Conservation (phyloP, 1,140 invertebrate genomes). For the Plectrocnemia conspersa region DNA sequence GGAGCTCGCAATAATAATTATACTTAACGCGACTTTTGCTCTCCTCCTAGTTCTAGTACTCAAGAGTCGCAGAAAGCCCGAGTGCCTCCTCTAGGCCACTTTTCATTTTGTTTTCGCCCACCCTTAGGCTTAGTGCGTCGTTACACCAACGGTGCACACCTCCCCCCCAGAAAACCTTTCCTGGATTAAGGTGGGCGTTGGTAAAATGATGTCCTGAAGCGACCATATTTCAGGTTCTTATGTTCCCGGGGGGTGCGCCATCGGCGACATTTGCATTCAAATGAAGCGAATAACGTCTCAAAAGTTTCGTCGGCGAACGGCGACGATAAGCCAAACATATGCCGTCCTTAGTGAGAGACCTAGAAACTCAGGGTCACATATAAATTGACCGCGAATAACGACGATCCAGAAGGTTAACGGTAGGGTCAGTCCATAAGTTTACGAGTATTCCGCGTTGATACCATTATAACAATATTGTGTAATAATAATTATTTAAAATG, state of each 20-base stretch:
- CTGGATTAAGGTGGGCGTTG: conserved; percentile 8
- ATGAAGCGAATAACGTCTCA: conserved; percentile 24
- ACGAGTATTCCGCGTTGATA: no score
- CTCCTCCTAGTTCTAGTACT: no score
- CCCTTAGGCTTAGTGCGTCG: neutral
- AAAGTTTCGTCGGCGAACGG: conserved; percentile 23
- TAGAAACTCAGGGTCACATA: conserved; percentile 10
- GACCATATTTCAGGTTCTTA: conserved; percentile 25
- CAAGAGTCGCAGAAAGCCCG: no score
- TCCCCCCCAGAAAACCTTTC: conserved; percentile 5
- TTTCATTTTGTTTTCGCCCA: neutral
- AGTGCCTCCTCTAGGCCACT: neutral
- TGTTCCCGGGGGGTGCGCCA: conserved; percentile 7
- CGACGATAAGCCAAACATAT: conserved; percentile 28
- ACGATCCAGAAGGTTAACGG: no score
- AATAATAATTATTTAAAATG: no score
- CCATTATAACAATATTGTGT: no score
- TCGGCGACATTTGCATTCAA: conserved; percentile 31
- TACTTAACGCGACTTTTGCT: no score
- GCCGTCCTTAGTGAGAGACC: conserved; percentile 6
- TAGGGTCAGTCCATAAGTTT: no score
- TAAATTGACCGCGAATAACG: conserved; percentile 17
- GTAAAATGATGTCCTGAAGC: conserved; percentile 22
- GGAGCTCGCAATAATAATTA: no score
- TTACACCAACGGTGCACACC: neutral